Conservation (phyloP, 2,797 vertebrate genomes). For the Brachyalestes nurse region DNA sequence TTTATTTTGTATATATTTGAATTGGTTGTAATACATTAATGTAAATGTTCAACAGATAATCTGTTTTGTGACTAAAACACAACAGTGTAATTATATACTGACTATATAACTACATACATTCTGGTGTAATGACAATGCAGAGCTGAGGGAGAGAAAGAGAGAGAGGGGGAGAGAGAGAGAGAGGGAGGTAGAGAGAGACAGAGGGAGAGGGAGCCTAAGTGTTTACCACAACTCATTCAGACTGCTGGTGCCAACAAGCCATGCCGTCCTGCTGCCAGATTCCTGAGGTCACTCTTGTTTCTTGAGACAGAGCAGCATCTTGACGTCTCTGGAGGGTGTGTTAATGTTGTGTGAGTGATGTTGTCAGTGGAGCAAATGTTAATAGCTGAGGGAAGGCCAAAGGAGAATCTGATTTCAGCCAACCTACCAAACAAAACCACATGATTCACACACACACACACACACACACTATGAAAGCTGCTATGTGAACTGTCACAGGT, state of each 20-base stretch:
- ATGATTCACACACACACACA: conserved; percentile 1
- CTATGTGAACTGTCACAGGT: not conserved
- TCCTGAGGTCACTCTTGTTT: conserved; percentile 68
- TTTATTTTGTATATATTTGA: too few relatives aligned
- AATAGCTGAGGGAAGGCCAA: conserved; percentile 50
- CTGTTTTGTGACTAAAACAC: not conserved
- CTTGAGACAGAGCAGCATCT: conserved; percentile 65
- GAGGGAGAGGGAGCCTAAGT: conserved; percentile 16
- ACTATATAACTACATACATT: too few relatives aligned
- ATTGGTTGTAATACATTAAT: not conserved
- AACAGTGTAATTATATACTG: too few relatives aligned
- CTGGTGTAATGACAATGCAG: too few relatives aligned
- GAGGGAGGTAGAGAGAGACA: conserved; percentile 32
- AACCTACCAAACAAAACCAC: conserved; percentile 43
- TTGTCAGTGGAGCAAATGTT: conserved; percentile 51
- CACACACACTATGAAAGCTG: not conserved
- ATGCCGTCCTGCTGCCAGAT: conserved; percentile 67
- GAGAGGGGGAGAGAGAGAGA: conserved; percentile 24
- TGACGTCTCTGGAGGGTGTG: conserved; percentile 57
- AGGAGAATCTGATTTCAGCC: conserved; percentile 45
- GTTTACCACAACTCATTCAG: conserved; percentile 21
- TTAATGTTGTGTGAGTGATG: conserved; percentile 47
- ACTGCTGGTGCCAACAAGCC: conserved; percentile 31
- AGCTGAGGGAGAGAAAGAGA: conserved; percentile 16
- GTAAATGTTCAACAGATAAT: not conserved